Conservation (phyloP, 2,113 vertebrate species). For the Elanoides forficatus region DNA sequence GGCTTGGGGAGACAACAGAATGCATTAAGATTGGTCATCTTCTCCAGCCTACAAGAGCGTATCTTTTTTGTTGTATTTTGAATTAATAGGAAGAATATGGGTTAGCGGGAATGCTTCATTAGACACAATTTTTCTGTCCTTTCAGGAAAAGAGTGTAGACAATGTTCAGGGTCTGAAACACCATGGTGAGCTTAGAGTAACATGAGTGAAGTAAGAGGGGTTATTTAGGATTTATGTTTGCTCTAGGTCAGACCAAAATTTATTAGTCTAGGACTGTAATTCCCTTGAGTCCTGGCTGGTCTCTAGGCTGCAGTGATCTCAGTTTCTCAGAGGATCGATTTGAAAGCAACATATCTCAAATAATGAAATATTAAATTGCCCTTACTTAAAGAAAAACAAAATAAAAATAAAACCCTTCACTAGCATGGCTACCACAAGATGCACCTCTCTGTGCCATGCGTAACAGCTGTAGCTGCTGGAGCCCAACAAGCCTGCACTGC, state of each 20-base stretch:
- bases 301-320: neutral
- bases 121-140: neutral
- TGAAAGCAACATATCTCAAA: neutral
- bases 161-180: neutral
- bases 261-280: slow-evolving; percentile 12
- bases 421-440: neutral
- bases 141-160: neutral
- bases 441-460: neutral
- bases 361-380: neutral
- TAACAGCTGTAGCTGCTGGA: neutral
- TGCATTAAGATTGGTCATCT: neutral
- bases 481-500: neutral
- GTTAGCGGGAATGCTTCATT: neutral
- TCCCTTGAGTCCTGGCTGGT: neutral
- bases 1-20: neutral
- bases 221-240: slow-evolving; percentile 3
- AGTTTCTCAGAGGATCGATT: neutral
- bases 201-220: neutral
- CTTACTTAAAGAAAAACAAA: neutral
- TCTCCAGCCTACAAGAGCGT: neutral
- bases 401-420: neutral
- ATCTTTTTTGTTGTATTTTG: neutral
- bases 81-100: neutral
- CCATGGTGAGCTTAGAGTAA: neutral
- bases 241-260: slow-evolving; percentile 7